phyloP scores from a whole-genome alignment of 2,113 vertebrate species.

The Herpetotheres cachinnans region DNA sequence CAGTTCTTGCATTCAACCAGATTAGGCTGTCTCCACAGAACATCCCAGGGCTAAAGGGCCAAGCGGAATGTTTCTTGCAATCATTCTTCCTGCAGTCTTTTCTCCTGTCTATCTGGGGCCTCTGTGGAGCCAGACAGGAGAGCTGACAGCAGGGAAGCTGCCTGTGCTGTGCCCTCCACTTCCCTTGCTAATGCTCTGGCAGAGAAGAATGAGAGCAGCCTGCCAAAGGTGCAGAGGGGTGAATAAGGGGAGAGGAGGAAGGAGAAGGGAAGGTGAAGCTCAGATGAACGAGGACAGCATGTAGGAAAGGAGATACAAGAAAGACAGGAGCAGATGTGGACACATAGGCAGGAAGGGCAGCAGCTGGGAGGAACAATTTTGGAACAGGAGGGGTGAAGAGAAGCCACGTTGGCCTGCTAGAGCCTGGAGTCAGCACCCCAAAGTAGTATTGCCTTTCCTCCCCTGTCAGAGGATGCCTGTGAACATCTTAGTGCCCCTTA shows the following conservation, averaged over 20 bases:
- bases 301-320: background rate
- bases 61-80: slow-evolving; percentile 30
- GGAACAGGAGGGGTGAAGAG: background rate
- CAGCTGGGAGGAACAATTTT: background rate
- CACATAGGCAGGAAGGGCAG: background rate
- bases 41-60: slow-evolving; percentile 45
- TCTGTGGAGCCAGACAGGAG: slow-evolving; percentile 35
- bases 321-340: background rate
- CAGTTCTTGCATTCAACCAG: background rate
- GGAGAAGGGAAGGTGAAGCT: background rate
- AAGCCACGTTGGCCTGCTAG: background rate
- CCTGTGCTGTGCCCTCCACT: background rate
- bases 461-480: background rate
- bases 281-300: background rate
- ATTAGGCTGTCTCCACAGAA: slow-evolving; percentile 55
- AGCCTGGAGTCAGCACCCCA: background rate
- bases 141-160: slow-evolving; percentile 12
- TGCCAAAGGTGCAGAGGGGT: background rate
- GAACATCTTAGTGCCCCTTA: background rate
- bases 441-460: background rate
- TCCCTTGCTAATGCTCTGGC: slow-evolving; percentile 19
- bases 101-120: slow-evolving; percentile 34
- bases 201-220: slow-evolving; percentile 52
- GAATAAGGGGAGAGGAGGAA: background rate
- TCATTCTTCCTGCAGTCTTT: slow-evolving; percentile 34